Evolutionary conservation across 64 coral and sea anemone species (phyloP).

Genomic region (Cladopsammia gracilis): DNA sequence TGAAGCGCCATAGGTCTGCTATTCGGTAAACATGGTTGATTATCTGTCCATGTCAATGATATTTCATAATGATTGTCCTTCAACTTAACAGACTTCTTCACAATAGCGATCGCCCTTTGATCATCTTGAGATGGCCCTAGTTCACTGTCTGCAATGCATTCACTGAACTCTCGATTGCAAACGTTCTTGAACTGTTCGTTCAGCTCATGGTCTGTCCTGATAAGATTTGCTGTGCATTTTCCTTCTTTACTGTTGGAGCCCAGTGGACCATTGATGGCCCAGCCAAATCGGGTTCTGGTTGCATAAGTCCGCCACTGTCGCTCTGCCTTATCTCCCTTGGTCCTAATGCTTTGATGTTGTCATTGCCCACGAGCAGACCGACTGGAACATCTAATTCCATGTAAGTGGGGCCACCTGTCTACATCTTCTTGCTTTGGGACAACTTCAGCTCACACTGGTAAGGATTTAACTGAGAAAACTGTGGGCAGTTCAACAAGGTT

Average conservation of each 20-base stretch:
- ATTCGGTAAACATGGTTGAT: slow-evolving; percentile 22
- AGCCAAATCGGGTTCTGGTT: slow-evolving; percentile 51
- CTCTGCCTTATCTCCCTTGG: too few relatives aligned
- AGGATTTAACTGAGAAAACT: slow-evolving; percentile 22
- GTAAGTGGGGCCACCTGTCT: slow-evolving; percentile 15
- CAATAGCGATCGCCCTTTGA: too few relatives aligned
- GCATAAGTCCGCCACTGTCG: too few relatives aligned
- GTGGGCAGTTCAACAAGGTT: slow-evolving; percentile 37
- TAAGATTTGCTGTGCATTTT: slow-evolving; percentile 22
- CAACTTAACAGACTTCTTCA: too few relatives aligned
- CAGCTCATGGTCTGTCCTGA: slow-evolving; percentile 22
- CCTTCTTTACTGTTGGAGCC: neutral
- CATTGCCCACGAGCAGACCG: too few relatives aligned
- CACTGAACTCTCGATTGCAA: neutral
- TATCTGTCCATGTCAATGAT: slow-evolving; percentile 33
- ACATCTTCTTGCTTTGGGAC: slow-evolving; percentile 36
- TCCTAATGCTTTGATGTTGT: too few relatives aligned
- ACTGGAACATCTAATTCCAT: too few relatives aligned
- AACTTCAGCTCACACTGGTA: slow-evolving; percentile 40
- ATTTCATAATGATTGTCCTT: slow-evolving; percentile 17
- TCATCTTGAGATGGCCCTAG: too few relatives aligned
- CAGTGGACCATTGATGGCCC: neutral
- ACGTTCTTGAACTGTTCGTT: slow-evolving; percentile 63
- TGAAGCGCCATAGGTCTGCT: slow-evolving; percentile 46
- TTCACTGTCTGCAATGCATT: too few relatives aligned